Conservation (phyloP, 2,888 invertebrate species). For the Pachycephus smyrnensis region DNA sequence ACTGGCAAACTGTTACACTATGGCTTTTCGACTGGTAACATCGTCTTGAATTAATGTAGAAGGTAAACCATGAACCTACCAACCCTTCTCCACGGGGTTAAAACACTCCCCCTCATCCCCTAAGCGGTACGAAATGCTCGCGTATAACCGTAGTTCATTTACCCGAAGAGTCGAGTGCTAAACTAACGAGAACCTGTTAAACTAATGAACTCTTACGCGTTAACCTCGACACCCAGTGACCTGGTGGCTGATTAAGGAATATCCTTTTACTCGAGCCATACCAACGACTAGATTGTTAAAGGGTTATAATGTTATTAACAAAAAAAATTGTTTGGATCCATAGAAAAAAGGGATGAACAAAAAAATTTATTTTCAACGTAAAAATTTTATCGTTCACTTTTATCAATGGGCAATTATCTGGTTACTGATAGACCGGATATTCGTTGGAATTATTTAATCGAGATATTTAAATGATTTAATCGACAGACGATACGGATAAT, state of each 20-base stretch:
- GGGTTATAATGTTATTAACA: neutral
- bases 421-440: neutral
- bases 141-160: neutral
- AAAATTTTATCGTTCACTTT: neutral
- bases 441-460: neutral
- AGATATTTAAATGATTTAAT: neutral
- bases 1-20: neutral
- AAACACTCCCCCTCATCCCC: neutral
- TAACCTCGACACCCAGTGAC: slow-evolving; percentile 11
- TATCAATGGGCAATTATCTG: no score
- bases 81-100: neutral
- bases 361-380: neutral
- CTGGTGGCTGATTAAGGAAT: neutral
- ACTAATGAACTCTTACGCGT: slow-evolving; percentile 33
- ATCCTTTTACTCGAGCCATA: neutral
- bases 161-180: neutral
- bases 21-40: neutral
- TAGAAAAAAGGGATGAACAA: no score
- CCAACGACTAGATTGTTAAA: neutral
- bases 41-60: slow-evolving; percentile 2
- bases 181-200: slow-evolving; percentile 34
- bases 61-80: neutral
- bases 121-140: neutral
- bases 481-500: neutral
- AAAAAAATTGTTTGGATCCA: neutral